Evolutionary conservation across 2,888 invertebrate genomes (phyloP), one percentile per base, ranked within the genome.

Genomic region (Sialis fuliginosa): DNA sequence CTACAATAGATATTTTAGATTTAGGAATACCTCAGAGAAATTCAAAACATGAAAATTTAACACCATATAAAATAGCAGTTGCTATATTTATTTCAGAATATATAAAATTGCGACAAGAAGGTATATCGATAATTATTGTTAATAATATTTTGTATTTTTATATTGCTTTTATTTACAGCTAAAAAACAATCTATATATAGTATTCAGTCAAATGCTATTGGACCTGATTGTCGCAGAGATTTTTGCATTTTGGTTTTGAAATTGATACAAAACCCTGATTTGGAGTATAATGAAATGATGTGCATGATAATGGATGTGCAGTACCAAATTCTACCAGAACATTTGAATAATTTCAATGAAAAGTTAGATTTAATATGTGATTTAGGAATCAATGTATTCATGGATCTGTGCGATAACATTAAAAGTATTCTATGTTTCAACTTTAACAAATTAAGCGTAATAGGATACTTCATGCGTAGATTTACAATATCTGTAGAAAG

Each of bases 401-500:
- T 77, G 58, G 70, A 74, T 7, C 65, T 84, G 0, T 76, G 76
- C 58, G 78, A 80, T 31, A n/a, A 48, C 37, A 47, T 50, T n/a
- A 39, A 34, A 46, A 47, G 52, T 42, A 40, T 47, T 30, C 43
- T 13, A 50, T 6, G 33, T 6, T 44, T 53, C 22, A 51, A 55
- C 33, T 51, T 62, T 39, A 59, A 59, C 51, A 58, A 59, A 51
- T 60, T 62, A 53, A 62, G 62, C 47, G 58, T 74, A 66, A 57
- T 70, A 71, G 91, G 91, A 33, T 70, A 88, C 52, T 92, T 86
- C 63, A 71, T 92, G 51, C 71, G 91, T 51, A 72, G 90, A 57
- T 80, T 90, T 60, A 74, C 83, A 52, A 69, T 91, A 1, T 79
- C 83, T 51, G 77, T 91, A 59, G 87, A 90, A 57, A 85, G 83